These are phyloP conservation scores for Caenorhabditis drosophilae DNA, from an alignment of 2,888 invertebrate genomes.

Conservation along the genomic window DNA sequence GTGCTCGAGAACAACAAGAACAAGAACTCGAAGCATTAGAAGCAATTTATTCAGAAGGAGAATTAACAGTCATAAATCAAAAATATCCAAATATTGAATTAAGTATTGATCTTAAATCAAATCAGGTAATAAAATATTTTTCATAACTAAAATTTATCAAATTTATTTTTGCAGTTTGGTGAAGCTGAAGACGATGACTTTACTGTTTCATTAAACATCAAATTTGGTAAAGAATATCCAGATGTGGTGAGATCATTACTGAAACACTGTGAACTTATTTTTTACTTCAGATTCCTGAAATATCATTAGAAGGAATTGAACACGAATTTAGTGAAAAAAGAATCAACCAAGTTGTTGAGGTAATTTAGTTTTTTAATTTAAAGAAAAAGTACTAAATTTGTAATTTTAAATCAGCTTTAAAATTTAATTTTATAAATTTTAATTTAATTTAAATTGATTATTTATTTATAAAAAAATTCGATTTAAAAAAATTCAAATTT, in stretches of 20 bases:
- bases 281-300: conserved; percentile 40
- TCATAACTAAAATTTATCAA: not conserved
- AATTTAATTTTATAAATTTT: no score
- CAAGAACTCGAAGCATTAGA: conserved; percentile 52
- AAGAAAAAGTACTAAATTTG: no score
- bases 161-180: conserved; percentile 24
- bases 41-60: conserved; percentile 50
- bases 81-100: conserved; percentile 44
- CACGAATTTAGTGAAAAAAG: conserved; percentile 48
- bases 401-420: no score
- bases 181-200: conserved; percentile 40
- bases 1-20: conserved; percentile 46
- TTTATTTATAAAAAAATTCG: no score
- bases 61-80: conserved; percentile 27
- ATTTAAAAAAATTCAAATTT: not conserved
- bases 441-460: no score
- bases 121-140: conserved; percentile 23
- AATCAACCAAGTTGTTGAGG: conserved; percentile 31
- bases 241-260: conserved; percentile 34
- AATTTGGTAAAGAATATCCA: conserved; percentile 60
- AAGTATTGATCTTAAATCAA: conserved; percentile 42
- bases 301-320: conserved; percentile 53
- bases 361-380: conserved; percentile 1
- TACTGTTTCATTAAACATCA: conserved; percentile 27
- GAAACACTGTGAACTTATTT: conserved; percentile 3